Evolutionary conservation across 1,140 invertebrate genomes (phyloP), one percentile per base, ranked within the genome.

Genomic region (Drosophila tropicalis): DNA sequence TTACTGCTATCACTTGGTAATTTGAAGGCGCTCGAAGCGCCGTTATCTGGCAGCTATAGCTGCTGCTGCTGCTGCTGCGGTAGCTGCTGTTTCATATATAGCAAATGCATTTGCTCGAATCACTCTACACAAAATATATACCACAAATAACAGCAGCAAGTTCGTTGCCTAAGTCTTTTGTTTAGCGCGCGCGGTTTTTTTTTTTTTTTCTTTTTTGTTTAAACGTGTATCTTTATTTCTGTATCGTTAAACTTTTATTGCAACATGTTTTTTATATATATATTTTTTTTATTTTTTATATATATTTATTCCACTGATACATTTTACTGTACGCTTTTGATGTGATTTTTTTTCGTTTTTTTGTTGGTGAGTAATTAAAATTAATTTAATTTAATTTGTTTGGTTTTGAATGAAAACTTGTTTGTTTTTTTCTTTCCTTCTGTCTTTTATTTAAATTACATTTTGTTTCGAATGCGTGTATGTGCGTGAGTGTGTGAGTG

Each of bases 131-230:
- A 62, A 73, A 87, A 73, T 74, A 62, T 47, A 69, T 67, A 56
- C 67, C 60, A 57, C 54, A 62, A 15, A 56, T 65, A 87, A 71
- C 70, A 63, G 84, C 80, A 82, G 84, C 82, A 72, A 85, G 86
- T 90, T 90, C 65, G 86, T 90, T 90, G 82, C 87, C 76, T 81
- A 90, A 90, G 86, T 90, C 86, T 90, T 90, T 90, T 85, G 69
- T 86, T 76, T 22, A 62, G 29, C 39, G 44, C 57, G 67, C 66
- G 66, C 67, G 72, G 60, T 71, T 75, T 71, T 67, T 44, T 63
- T 67, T 25, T 76, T 54, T 61, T 58, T 13, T 54, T 61, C 54
- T 13, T 73, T 54, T 71, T 9, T 51, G 17, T 51, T 51, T 51
- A 51, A 71, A 58, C 34, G 51, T 69, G 70, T 81, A 67, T 64